Percentiles rank a stretch among this genome's conserved stretches.
phyloP scores from a whole-genome alignment of 2,888 invertebrate species.

The Stramonita haemastoma region DNA sequence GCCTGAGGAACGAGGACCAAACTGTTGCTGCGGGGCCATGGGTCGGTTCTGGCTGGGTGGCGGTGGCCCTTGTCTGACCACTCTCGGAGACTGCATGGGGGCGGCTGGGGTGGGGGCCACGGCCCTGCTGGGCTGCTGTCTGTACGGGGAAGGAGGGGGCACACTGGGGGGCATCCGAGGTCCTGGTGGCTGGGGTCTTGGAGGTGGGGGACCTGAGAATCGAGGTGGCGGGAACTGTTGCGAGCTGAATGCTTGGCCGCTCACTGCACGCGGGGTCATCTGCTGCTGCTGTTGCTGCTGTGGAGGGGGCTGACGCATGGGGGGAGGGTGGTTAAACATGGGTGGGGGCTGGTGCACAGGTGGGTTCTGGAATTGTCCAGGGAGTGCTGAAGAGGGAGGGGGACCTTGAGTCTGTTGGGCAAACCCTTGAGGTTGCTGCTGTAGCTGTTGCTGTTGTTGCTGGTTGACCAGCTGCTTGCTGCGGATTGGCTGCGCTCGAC shows the following conservation, averaged over 20 bases:
- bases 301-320: background rate
- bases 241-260: background rate
- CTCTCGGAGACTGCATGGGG: no score
- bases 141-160: background rate
- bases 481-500: background rate
- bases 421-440: background rate
- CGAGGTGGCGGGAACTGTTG: background rate
- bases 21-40: background rate
- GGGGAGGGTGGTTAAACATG: background rate
- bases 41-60: background rate
- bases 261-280: background rate
- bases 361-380: background rate
- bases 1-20: background rate
- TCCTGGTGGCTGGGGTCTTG: background rate
- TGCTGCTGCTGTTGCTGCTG: constrained; percentile 19
- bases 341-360: background rate
- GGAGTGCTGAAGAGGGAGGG: background rate
- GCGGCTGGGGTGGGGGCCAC: no score
- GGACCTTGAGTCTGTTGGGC: background rate
- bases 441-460: constrained; percentile 25
- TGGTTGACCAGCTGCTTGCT: background rate
- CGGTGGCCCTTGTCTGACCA: background rate
- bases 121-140: background rate
- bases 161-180: background rate
- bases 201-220: background rate